Evolutionary conservation across 2,113 vertebrate genomes (phyloP).

Genomic region (Dasyornis broadbenti): DNA sequence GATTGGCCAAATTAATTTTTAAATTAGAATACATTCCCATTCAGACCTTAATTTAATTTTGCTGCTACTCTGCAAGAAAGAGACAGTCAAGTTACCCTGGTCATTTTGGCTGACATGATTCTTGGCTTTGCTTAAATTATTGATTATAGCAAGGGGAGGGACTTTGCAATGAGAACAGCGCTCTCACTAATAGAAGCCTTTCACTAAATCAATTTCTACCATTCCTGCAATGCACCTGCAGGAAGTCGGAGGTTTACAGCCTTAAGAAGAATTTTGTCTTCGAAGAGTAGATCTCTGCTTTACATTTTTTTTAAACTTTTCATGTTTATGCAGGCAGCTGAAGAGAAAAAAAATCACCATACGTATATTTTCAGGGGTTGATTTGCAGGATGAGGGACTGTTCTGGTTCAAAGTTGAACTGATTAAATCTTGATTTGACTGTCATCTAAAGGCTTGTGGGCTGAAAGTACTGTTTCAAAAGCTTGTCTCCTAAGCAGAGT

Average conservation of each 20-base stretch:
- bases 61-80: not conserved
- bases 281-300: slow-evolving; percentile 34
- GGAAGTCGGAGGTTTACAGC: slow-evolving; percentile 33
- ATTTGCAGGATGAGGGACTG: not conserved
- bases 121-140: slow-evolving; percentile 73
- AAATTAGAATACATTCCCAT: slow-evolving; percentile 6
- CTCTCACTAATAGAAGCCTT: slow-evolving; percentile 71
- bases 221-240: slow-evolving; percentile 47
- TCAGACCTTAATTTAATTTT: slow-evolving; percentile 54
- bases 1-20: slow-evolving; percentile 7
- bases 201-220: slow-evolving; percentile 71
- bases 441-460: slow-evolving; percentile 1
- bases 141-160: slow-evolving; percentile 68
- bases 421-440: slow-evolving; percentile 21
- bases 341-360: not conserved
- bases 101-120: slow-evolving; percentile 63
- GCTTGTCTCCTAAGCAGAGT: slow-evolving; percentile 47
- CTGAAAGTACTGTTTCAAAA: slow-evolving; percentile 46
- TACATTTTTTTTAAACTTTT: not conserved
- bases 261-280: slow-evolving; percentile 39
- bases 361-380: not conserved
- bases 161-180: slow-evolving; percentile 53
- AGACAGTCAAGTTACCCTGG: slow-evolving; percentile 31
- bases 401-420: slow-evolving; percentile 32
- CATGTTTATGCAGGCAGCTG: not conserved